Conservation (phyloP, 2,113 vertebrate species). For the Rhodinocichla rosea region DNA sequence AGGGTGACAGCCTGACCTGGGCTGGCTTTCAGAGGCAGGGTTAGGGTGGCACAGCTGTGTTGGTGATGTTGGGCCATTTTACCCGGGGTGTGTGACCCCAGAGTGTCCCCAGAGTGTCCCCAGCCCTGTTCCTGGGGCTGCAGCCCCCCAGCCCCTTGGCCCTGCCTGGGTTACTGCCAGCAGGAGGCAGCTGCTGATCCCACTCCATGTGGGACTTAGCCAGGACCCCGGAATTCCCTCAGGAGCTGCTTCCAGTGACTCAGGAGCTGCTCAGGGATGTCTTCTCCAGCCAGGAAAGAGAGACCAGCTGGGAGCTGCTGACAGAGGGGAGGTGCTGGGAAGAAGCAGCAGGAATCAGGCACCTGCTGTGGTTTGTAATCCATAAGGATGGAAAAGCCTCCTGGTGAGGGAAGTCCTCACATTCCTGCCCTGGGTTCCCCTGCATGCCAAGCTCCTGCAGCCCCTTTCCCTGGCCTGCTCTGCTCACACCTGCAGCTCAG, state of each 20-base stretch:
- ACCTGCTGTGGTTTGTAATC: background rate
- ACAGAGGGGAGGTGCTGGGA: background rate
- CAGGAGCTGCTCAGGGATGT: background rate
- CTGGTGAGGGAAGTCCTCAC: background rate
- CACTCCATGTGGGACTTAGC: background rate
- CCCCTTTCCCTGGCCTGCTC: background rate
- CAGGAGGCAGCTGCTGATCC: background rate
- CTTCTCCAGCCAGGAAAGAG: background rate
- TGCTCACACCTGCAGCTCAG: background rate
- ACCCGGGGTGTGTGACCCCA: rapidly evolving
- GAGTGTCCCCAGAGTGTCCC: background rate
- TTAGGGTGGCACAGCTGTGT: background rate
- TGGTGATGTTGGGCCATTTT: background rate
- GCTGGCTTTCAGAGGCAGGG: background rate
- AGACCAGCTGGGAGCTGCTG: background rate
- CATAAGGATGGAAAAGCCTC: rapidly evolving
- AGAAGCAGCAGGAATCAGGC: background rate
- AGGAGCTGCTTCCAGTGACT: background rate
- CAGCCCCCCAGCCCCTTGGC: background rate
- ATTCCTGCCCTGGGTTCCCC: background rate
- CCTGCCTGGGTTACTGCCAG: background rate
- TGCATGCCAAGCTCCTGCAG: background rate
- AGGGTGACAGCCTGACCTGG: background rate
- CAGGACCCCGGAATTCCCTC: background rate
- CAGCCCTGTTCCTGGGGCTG: background rate